Conservation (phyloP, 2,797 vertebrate genomes). For the Emydoidea blandingii region DNA sequence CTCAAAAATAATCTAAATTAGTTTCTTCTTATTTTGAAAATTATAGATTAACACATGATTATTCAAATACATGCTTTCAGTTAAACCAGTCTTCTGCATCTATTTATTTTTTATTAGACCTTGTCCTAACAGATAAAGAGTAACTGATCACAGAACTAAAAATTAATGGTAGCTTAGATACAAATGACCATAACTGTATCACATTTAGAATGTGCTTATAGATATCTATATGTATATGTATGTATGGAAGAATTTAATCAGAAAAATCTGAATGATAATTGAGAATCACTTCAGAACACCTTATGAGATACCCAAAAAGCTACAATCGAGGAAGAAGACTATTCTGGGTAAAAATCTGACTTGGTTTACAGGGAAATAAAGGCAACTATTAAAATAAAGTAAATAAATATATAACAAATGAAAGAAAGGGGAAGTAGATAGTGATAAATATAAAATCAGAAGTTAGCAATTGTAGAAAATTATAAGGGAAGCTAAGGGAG, state of each 20-base stretch:
- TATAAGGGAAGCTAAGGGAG: neutral
- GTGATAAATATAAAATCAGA: neutral
- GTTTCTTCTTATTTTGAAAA: constrained; percentile 10
- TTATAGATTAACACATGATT: neutral
- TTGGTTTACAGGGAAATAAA: neutral
- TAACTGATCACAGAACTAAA: neutral
- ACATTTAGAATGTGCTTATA: no score
- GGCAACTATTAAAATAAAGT: no score
- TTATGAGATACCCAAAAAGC: no score
- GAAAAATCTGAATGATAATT: no score
- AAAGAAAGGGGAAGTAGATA: neutral
- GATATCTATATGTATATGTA: no score
- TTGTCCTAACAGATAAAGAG: neutral
- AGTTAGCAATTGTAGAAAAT: neutral
- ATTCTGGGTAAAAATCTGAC: neutral
- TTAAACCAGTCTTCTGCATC: neutral
- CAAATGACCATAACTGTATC: no score
- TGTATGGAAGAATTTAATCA: no score
- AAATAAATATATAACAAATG: neutral
- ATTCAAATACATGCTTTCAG: neutral
- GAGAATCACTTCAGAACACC: no score
- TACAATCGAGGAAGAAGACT: no score
- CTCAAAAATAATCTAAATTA: neutral
- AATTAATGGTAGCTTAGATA: neutral
- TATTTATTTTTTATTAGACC: neutral